Evolutionary conservation across 2,113 vertebrate genomes (phyloP).

Genomic region (Sinocyclocheilus anophthalmus): DNA sequence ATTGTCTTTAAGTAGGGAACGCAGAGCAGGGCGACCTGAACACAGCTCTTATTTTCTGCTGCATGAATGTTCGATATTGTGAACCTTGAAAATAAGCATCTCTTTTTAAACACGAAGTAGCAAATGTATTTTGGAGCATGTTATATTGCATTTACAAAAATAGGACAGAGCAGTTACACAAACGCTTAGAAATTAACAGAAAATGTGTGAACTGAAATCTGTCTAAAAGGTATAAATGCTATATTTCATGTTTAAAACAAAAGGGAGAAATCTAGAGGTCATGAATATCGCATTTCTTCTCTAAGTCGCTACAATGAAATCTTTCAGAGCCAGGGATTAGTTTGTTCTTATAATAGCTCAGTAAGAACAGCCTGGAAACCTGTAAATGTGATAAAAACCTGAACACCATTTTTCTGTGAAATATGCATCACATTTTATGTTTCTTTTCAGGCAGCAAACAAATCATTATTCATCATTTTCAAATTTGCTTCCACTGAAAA

Average conservation of each 20-base stretch:
- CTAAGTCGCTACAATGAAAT: not conserved
- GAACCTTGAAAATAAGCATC: constrained; percentile 16
- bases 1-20: constrained; percentile 8
- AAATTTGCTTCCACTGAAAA: constrained; percentile 3
- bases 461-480: constrained; percentile 6
- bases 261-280: not conserved
- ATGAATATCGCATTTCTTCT: not conserved
- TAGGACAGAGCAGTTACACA: not conserved
- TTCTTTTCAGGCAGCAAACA: constrained; percentile 3
- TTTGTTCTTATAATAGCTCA: not conserved
- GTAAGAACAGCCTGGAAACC: not conserved
- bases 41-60: constrained; percentile 13
- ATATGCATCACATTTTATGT: not conserved
- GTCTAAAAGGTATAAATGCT: not conserved
- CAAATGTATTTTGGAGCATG: not conserved
- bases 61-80: not conserved
- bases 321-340: not conserved
- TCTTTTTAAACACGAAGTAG: not conserved
- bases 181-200: not conserved
- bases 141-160: too few species aligned
- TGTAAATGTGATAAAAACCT: not conserved
- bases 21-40: not conserved
- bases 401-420: not conserved
- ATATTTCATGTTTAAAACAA: not conserved
- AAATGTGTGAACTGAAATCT: not conserved